Conservation (phyloP, 2,888 invertebrate genomes). For the Caenorhabditis sinica region DNA sequence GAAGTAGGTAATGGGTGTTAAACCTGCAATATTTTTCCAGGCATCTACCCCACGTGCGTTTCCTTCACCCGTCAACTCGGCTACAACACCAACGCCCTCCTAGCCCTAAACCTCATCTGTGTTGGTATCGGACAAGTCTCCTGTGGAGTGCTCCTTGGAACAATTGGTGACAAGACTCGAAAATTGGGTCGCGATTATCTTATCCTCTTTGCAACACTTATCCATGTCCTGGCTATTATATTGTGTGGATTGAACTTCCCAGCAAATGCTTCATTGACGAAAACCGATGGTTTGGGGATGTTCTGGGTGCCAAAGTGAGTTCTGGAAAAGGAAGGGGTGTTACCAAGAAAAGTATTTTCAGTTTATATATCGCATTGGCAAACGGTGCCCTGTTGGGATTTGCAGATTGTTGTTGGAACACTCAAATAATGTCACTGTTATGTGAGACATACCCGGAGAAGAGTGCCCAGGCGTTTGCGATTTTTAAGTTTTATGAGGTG, state of each 20-base stretch:
- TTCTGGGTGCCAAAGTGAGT: conserved; percentile 47
- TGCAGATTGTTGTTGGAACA: conserved; percentile 98
- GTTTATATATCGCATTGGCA: conserved; percentile 89
- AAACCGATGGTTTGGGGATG: conserved; percentile 86
- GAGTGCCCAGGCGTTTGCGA: conserved; percentile 93
- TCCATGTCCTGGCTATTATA: conserved; percentile 88
- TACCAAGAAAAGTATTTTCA: conserved; percentile 75
- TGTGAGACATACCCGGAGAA: conserved; percentile 92
- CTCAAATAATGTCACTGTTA: conserved; percentile 88
- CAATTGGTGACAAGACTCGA: conserved; percentile 91
- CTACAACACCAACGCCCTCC: conserved; percentile 85
- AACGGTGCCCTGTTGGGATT: conserved; percentile 95
- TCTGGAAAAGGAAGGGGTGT: too few relatives aligned
- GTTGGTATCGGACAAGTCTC: conserved; percentile 92
- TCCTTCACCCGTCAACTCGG: conserved; percentile 90
- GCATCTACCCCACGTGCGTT: conserved; percentile 94
- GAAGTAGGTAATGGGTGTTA: too few relatives aligned
- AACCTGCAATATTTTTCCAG: conserved; percentile 84
- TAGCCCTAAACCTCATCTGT: conserved; percentile 95
- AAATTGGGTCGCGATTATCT: conserved; percentile 93
- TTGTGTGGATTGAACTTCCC: conserved; percentile 73
- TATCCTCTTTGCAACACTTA: conserved; percentile 91
- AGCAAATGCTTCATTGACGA: conserved; percentile 88
- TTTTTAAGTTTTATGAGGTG: conserved; percentile 95
- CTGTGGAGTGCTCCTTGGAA: conserved; percentile 88